These are phyloP conservation scores for Microchirus variegatus DNA, from an alignment of 2,797 vertebrate species.

Conservation along the genomic window DNA sequence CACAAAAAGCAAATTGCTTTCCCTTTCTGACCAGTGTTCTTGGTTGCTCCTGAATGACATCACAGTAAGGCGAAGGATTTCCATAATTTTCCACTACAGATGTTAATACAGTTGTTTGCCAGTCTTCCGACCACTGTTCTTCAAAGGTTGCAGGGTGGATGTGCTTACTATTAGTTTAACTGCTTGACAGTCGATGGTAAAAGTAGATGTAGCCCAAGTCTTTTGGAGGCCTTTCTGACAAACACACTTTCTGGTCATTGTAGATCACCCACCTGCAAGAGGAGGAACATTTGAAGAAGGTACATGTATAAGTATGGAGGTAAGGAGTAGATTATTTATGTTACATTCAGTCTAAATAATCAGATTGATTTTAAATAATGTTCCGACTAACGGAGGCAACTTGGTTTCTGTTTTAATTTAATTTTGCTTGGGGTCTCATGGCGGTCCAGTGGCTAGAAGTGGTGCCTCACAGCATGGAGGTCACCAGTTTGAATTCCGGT, in stretches of 20 bases:
- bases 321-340: no score
- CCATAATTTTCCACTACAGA: conserved; percentile 63
- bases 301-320: background rate
- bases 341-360: no score
- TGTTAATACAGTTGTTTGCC: conserved; percentile 55
- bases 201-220: conserved; percentile 99
- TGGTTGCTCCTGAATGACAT: conserved; percentile 65
- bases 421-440: no score
- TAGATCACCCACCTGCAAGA: conserved; percentile 95
- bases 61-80: conserved; percentile 65
- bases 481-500: no score
- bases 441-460: no score
- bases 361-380: no score
- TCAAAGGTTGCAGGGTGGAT: conserved; percentile 61
- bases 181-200: conserved; percentile 93
- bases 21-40: conserved; percentile 61
- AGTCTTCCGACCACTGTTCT: conserved; percentile 79
- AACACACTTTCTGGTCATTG: conserved; percentile 97
- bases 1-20: conserved; percentile 68
- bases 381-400: no score
- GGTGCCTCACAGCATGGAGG: no score
- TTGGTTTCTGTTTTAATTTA: no score
- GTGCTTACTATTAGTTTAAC: conserved; percentile 77
- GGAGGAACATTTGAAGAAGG: background rate
- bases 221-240: conserved; percentile 96